These are phyloP conservation scores for Corythornis vintsioides DNA, from an alignment of 2,113 vertebrate genomes.

Conservation along the genomic window DNA sequence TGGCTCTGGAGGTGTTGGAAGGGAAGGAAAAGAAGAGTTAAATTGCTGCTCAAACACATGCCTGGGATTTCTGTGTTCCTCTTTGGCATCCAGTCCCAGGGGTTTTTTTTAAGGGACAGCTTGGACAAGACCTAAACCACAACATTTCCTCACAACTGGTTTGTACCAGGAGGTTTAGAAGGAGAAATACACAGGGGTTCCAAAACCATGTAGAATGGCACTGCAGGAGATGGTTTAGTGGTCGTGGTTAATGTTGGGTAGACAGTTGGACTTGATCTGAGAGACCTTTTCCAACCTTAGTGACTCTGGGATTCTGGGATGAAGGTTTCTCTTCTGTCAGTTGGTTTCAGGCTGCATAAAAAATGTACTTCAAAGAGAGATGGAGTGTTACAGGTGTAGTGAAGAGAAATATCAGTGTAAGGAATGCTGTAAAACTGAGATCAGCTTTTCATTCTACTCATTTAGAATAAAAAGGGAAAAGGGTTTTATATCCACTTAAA, in stretches of 20 bases:
- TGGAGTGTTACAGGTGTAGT: neutral
- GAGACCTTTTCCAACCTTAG: no score
- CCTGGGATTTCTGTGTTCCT: neutral
- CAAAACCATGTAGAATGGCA: no score
- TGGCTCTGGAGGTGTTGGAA: conserved; percentile 68
- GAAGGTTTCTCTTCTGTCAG: neutral
- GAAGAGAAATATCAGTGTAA: neutral
- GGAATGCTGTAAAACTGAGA: neutral
- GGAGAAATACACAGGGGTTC: no score
- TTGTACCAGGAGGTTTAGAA: neutral
- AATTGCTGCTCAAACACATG: neutral
- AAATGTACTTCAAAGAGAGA: neutral
- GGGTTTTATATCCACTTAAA: neutral
- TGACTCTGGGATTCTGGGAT: neutral
- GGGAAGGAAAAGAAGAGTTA: neutral
- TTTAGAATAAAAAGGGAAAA: neutral
- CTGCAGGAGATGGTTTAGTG: no score
- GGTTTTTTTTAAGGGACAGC: neutral
- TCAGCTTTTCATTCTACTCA: neutral
- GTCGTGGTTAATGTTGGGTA: no score
- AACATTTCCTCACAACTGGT: neutral
- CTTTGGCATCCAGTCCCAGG: neutral
- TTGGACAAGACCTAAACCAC: neutral
- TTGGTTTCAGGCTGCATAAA: neutral
- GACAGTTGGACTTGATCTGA: no score